Base-by-base conservation (phyloP, 1,140 invertebrate genomes). In the Adelges cooleyi region DNA sequence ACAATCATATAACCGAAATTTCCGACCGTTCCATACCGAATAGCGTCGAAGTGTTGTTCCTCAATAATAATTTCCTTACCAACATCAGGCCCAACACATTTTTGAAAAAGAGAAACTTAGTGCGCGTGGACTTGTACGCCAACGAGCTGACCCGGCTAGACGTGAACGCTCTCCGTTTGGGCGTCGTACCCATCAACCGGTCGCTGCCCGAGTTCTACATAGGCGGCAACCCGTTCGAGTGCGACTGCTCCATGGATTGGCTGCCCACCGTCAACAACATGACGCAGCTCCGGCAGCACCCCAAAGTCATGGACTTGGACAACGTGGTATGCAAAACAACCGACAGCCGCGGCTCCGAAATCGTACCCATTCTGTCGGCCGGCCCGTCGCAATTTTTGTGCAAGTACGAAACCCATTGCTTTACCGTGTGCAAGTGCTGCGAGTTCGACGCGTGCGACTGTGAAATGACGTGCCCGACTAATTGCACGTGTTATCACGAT, bases 401-500 rank as follows among this genome's bases (percentile, higher is more conserved):
- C 74, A 84, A 83, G 59, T 95, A 95, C 77, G 86, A 89, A 70
- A 89, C 88, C 36, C 92, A 95, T 75, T 95, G 92, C 77, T 94
- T 94, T 75, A 86, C 91, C 17, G 76, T 93, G 49, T 95, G 92
- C 73, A 89, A 92, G 71, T 95, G 92, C 76, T 95, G 92, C 73
- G 91, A 95, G 70, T 94, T 92, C 73, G 90, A 94, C 73, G 90
- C 90, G 50, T 95, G 92, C 75, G 92, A 95, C 75, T 95, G 92
- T 76, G 89, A 93, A 77, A 94, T 94, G 90, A 92, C 86, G 3
- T 95, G 91, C 71, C 92, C 92, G 2, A 81, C 82, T 67, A 90
- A 92, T 72, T 95, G 91, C 77, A 87, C 87, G 66, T 95, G 91
- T 73, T 94, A 92, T 75, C 87, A 92, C 76, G 90, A 94, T 71